Conservation (phyloP, 1,140 invertebrate species). For the Zaprionus davidi region DNA sequence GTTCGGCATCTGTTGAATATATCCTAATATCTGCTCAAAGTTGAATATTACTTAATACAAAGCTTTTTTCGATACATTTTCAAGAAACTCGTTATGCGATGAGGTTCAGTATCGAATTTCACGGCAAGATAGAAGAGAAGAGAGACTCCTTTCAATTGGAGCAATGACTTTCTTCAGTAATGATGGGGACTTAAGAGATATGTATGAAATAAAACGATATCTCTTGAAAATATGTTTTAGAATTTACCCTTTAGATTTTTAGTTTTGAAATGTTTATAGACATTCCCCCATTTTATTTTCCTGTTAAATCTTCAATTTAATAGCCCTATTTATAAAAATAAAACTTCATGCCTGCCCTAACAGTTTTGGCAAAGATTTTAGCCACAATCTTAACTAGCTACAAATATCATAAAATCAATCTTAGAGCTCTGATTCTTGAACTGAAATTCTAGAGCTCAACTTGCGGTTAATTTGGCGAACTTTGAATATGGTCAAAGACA, state of each 20-base stretch:
- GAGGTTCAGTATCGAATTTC: conserved; percentile 63
- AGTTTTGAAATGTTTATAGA: neutral
- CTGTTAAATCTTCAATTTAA: no score
- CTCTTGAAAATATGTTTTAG: neutral
- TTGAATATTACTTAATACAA: conserved; percentile 72
- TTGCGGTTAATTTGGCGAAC: conserved; percentile 64
- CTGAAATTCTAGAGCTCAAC: conserved; percentile 63
- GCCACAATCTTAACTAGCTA: conserved; percentile 29
- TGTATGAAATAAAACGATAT: neutral
- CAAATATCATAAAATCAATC: conserved; percentile 40
- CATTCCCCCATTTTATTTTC: no score
- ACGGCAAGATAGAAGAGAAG: neutral
- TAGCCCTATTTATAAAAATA: neutral
- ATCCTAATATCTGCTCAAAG: conserved; percentile 32
- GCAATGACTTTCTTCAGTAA: neutral
- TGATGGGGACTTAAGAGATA: neutral
- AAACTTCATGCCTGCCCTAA: conserved; percentile 8
- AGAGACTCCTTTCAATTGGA: neutral
- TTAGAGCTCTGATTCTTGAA: conserved; percentile 15
- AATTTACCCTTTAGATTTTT: neutral
- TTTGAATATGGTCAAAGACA: conserved; percentile 65
- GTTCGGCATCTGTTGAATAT: conserved; percentile 69
- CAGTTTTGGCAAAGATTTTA: conserved; percentile 13
- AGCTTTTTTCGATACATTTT: conserved; percentile 60
- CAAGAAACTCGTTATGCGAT: conserved; percentile 34